Conservation (phyloP, 2,113 vertebrate genomes). For the Sminthopsis crassicaudata region DNA sequence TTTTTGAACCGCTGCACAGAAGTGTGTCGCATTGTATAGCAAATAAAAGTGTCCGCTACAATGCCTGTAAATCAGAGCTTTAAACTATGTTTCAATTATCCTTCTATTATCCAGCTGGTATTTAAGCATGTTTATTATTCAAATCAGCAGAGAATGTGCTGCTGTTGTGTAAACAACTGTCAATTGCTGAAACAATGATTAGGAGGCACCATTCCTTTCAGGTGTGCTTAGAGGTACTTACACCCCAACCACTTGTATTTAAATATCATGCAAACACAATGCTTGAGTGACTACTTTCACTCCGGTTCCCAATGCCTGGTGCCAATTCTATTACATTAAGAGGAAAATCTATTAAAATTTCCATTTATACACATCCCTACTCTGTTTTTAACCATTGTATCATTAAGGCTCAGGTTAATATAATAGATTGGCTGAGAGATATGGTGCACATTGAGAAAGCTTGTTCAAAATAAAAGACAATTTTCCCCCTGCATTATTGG, state of each 20-base stretch:
- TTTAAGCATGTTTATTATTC: conserved; percentile 92
- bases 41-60: conserved; percentile 86
- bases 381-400: conserved; percentile 89
- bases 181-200: conserved; percentile 92
- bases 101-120: conserved; percentile 91
- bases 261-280: conserved; percentile 90
- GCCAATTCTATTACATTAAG: conserved; percentile 90
- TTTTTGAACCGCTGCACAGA: conserved; percentile 79
- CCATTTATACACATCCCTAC: conserved; percentile 88
- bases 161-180: conserved; percentile 93
- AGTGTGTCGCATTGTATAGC: conserved; percentile 85
- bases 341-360: conserved; percentile 90
- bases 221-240: conserved; percentile 90
- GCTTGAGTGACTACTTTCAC: conserved; percentile 87
- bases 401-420: conserved; percentile 86
- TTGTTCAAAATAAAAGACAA: conserved; percentile 85
- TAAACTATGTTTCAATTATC: conserved; percentile 92
- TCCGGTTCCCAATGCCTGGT: conserved; percentile 82
- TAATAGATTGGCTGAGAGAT: conserved; percentile 85
- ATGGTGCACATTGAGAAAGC: conserved; percentile 78
- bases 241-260: conserved; percentile 88
- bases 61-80: conserved; percentile 90
- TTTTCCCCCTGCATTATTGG: conserved; percentile 84
- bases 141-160: conserved; percentile 89
- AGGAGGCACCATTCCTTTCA: conserved; percentile 89